Evolutionary conservation across 2,797 vertebrate genomes (phyloP), one percentile per base, ranked within the genome.

Genomic region (Scolopax bukidnonensis): DNA sequence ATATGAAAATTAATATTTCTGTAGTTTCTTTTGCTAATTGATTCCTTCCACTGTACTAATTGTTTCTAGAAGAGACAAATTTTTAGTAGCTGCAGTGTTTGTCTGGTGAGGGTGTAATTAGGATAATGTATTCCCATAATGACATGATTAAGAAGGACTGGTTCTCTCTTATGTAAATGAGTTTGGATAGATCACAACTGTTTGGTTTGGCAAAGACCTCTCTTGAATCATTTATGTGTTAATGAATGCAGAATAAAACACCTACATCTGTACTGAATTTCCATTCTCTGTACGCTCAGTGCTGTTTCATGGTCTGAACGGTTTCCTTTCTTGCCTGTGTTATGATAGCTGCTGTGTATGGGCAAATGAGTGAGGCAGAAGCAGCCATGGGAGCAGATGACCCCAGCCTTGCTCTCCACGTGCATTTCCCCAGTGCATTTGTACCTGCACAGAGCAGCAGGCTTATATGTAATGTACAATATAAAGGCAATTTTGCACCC

Each of bases 181-280:
- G 81, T 96, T 86, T 94, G 89, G 43, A 90, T 81, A 73, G 70
- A 84, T 81, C 56, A 13, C 68, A 81, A 83, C 69, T 86, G 76
- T 81, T 89, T 78, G 63, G 51, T 84, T 94, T 97, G 89, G 89
- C 91, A 89, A 28, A n/a, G 47, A 56, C 3, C 8, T 76, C 61
- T 67, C 54, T 78, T 63, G 76, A 88, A 67, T 94, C 14, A 57
- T 95, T 92, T 94, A 12, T 71, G 57, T 60, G 70, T 64, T 93
- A 88, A 73, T 79, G 28, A 93, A 67, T 73, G 36, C 57, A 73
- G 67, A 93, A 89, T 69, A 84, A 80, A 53, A 74, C 85, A 93
- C 78, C 64, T 87, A 69, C 57, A 56, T 78, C 65, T 61, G 59
- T 78, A 38, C 40, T 76, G 83, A 81, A 87, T 93, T 95, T 91